Base-by-base conservation (phyloP, 2,797 vertebrate species). In the Sebastes paucispinis region DNA sequence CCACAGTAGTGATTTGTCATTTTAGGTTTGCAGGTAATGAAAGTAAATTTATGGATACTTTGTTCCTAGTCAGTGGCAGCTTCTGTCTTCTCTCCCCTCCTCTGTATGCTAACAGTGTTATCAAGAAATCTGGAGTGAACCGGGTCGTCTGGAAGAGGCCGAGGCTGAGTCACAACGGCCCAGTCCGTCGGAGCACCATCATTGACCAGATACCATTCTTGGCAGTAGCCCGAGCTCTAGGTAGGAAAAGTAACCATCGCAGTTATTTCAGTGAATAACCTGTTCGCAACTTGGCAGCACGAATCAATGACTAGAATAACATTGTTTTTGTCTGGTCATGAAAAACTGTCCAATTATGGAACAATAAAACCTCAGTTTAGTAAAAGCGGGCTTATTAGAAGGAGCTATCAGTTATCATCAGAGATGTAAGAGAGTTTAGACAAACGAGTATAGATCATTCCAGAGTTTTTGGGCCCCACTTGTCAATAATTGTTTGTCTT, bases 91-190 rank as follows among this genome's bases (percentile, higher is more conserved):
- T 78, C 11, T 18, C 2, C 18, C 18, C 1, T 29, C 11, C 5
- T 43, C 18, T 65, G 0, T 85, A 34, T 75, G 11, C 9, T 25
- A 3, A 57, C 83, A 99, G 98, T 14, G 98, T 99, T 69, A 98
- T 99, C 92, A 99, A 99, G 91, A 99, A 99, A 88, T 98, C 98
- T 3, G 98, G 98, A 0, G 98, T 99, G 87, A 98, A 99, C 87
- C 95, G 98, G 1, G 98, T 99, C 0, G 98, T 99, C 62, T 99
- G 98, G 98, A 99, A 99, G 93, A 96, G 98, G 60, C 98, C 98
- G 4, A 95, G 98, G 4, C 95, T 99, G 62, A 97, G 95, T 63
- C 98, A 99, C 93, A 98, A 97, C 0, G 98, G 98, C 20, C 98
- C 98, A 0, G 97, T 99, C 81, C 96, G 98, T 52, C 96, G 98